Evolutionary conservation across 2,113 vertebrate genomes (phyloP), one percentile per base, ranked within the genome.

Genomic region (Carassius carassius): DNA sequence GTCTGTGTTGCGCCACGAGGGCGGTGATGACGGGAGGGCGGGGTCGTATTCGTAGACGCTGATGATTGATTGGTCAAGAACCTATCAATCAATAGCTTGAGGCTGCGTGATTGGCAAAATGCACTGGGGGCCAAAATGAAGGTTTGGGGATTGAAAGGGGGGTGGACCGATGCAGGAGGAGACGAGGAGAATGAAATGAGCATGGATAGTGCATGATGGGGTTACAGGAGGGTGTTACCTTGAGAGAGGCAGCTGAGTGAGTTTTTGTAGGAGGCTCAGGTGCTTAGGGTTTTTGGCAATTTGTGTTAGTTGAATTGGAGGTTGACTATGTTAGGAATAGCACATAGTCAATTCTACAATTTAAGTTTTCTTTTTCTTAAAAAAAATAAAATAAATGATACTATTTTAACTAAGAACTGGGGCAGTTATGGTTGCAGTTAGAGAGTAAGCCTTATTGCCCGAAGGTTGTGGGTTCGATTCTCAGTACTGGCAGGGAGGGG

Each of bases 151-250:
- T 11, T 44, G 41, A 44, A 9, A 44, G 41, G 41, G 41, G 9
- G 41, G 9, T 49, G 51, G 51, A 54, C 51, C 17, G 5, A 54
- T n/a, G 16, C 12, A 35, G 37, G 58, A 29, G 62, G 69, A 4
- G 56, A 23, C 25, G 58, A 29, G 62, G 69, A 4, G 56, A 32
- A 58, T 58, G 14, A 21, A 81, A 2, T 29, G 14, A 69, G 23
- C 44, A 74, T 63, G n/a, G 76, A 49, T 67, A 25, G 63, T 54
- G 25, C 29, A 51, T 25, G 60, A 81, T 67, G 41, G 60, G 78
- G 35, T 63, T 44, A 44, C n/a, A 25, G 2, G 1, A 81, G 16
- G 44, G 67, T 44, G 13, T 81, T 90, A 93, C 90, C 90, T 93
- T 92, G 91, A 91, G 88, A 87, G 80, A 82, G 62, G 19, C 11